Conservation (phyloP, 2,888 invertebrate genomes). For the Hymenopus coronatus region DNA sequence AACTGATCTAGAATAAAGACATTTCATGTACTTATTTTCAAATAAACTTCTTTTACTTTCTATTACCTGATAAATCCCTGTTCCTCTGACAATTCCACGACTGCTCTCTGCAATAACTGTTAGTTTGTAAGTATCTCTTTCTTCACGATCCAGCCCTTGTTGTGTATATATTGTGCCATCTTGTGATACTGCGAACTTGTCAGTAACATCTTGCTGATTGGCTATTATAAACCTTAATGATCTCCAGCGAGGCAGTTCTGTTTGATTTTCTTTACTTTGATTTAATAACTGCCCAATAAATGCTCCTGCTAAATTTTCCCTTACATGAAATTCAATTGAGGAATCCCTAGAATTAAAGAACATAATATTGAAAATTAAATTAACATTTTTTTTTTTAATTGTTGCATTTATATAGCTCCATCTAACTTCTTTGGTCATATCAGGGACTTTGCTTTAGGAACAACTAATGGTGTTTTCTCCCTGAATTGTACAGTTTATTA, state of each 20-base stretch:
- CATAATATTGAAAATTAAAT: not conserved
- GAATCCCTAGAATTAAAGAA: slow-evolving; percentile 46
- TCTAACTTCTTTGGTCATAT: too few species aligned
- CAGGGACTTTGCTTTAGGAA: too few species aligned
- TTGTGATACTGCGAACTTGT: slow-evolving; percentile 71
- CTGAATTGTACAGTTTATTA: too few species aligned
- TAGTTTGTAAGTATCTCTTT: slow-evolving; percentile 66
- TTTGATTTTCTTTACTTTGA: slow-evolving; percentile 38
- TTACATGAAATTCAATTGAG: slow-evolving; percentile 70
- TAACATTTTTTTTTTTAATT: too few species aligned
- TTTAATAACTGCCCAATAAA: slow-evolving; percentile 28
- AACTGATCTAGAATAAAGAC: too few species aligned
- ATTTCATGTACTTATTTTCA: too few species aligned
- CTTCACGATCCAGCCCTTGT: slow-evolving; percentile 73
- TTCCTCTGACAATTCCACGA: slow-evolving; percentile 63
- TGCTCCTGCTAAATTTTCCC: slow-evolving; percentile 67
- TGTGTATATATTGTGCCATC: slow-evolving; percentile 80
- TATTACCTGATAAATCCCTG: slow-evolving; percentile 69
- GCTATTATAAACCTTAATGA: slow-evolving; percentile 73
- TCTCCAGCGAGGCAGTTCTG: slow-evolving; percentile 41
- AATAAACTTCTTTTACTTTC: not conserved
- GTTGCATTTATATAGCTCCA: too few species aligned
- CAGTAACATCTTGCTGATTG: slow-evolving; percentile 77
- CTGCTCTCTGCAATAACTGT: slow-evolving; percentile 77
- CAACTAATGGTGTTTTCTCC: too few species aligned